These are phyloP conservation scores for Hybognathus amarus DNA, from an alignment of 2,797 vertebrate species.

Conservation along the genomic window DNA sequence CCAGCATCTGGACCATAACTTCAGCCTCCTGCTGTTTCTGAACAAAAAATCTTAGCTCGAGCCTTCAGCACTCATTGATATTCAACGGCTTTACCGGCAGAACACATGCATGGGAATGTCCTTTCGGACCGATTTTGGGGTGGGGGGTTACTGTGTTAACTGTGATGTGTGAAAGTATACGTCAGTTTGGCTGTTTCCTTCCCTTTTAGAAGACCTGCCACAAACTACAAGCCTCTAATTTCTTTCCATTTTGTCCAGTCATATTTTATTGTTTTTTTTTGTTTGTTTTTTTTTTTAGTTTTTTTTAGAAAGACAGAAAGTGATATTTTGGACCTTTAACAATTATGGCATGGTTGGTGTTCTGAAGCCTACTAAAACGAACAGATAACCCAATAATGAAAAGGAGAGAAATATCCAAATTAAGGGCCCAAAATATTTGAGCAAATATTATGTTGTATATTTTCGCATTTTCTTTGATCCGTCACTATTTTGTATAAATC, in stretches of 20 bases:
- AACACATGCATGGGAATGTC: constrained; percentile 25
- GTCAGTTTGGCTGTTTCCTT: constrained; percentile 47
- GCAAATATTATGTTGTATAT: constrained; percentile 46
- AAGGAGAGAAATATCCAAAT: not conserved
- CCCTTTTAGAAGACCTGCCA: constrained; percentile 17
- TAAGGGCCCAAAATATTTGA: constrained; percentile 31
- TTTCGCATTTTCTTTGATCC: constrained; percentile 55
- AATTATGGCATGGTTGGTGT: constrained; percentile 10
- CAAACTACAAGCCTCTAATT: constrained; percentile 5
- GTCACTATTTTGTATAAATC: constrained; percentile 66
- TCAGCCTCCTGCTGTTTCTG: constrained; percentile 41
- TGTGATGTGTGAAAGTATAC: constrained; percentile 41
- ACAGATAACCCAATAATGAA: not conserved
- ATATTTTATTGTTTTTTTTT: constrained; percentile 8
- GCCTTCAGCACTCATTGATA: constrained; percentile 35
- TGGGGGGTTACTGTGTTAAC: constrained; percentile 33
- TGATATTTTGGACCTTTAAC: constrained; percentile 14
- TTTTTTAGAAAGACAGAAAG: constrained; percentile 11
- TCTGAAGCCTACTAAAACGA: constrained; percentile 8
- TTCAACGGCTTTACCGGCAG: constrained; percentile 17
- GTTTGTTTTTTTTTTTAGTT: not conserved
- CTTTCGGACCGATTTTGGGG: constrained; percentile 11
- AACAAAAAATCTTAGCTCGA: constrained; percentile 32
- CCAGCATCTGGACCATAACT: constrained; percentile 38
- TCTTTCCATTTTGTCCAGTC: constrained; percentile 21